These are phyloP conservation scores for Oreochromis grahami DNA, from an alignment of 2,797 vertebrate genomes.

Conservation along the genomic window DNA sequence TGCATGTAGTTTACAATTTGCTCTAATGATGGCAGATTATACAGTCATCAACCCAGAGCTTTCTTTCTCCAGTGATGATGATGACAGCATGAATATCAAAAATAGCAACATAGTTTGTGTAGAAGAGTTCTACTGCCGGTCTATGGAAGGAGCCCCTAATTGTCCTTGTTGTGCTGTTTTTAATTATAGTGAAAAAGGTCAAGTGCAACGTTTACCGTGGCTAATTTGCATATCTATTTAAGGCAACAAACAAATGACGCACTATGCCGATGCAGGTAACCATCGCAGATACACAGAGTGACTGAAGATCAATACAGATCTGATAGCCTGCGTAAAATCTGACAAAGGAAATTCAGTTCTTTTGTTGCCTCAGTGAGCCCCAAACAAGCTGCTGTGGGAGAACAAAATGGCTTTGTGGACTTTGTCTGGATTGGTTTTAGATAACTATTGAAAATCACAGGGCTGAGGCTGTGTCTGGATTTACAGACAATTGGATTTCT, in stretches of 20 bases:
- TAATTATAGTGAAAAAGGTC: conserved; percentile 16
- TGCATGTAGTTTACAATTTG: neutral
- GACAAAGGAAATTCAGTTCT: neutral
- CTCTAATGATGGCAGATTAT: neutral
- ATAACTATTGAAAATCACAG: conserved; percentile 10
- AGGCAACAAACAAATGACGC: neutral
- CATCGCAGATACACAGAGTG: neutral
- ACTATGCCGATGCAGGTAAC: neutral
- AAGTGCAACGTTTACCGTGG: neutral
- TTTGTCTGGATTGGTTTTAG: conserved; percentile 34
- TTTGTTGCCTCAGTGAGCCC: neutral
- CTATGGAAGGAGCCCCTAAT: neutral
- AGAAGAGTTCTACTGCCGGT: neutral
- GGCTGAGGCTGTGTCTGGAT: neutral
- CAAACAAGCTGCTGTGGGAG: neutral
- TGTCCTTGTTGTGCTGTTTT: neutral
- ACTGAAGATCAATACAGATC: conserved; percentile 17
- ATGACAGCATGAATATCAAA: neutral
- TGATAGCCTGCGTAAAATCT: conserved; percentile 14
- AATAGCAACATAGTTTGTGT: neutral
- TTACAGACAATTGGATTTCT: conserved; percentile 27
- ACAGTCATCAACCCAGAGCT: neutral
- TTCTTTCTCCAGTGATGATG: neutral
- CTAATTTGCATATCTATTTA: conserved; percentile 29
- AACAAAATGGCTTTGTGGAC: neutral